Base-by-base conservation (phyloP, 1,140 invertebrate genomes). In the Trissolcus basalis region DNA sequence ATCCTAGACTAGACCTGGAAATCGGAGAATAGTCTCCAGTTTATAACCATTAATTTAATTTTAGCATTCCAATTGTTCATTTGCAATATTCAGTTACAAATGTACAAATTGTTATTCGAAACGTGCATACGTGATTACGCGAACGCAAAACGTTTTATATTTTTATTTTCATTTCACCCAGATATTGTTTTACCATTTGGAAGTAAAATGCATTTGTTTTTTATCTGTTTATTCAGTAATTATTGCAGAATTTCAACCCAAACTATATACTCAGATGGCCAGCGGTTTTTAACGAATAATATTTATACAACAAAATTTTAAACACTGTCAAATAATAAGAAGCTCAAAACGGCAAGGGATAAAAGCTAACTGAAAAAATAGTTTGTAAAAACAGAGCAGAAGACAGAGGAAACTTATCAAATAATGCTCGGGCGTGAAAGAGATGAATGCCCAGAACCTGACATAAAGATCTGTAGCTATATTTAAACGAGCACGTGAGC, bases 401-500 rank as follows among this genome's bases (percentile, higher is more conserved):
- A 77, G 13, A 35, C n/a, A 45, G 19, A 27, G 39, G 15, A 58
- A 60, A 70, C 12, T 49, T 36, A 33, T 63, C n/a, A 51, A 55
- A 49, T 63, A 56, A 47, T 63, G 27, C 48, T 55, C 45, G 33
- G 64, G 53, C 2, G 12, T 49, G 47, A 54, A 35, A 68, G 55
- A 63, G 61, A 67, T 50, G 67, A 75, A 74, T 68, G 54, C 45
- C 49, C 27, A 47, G 56, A 76, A 71, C 50, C 50, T 78, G 77
- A 78, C 75, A 61, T 64, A 58, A 71, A 72, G 54, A 77, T 77
- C 71, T 70, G 77, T 51, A 48, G 72, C 73, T 84, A 84, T 83
- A 83, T 83, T 83, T 84, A 83, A 84, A 81, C 81, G 48, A 56
- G 56, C 63, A 64, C 68, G 71, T 78, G 76, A 81, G 79, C 75